Percentiles rank a stretch among this genome's conserved stretches.
Conservation (phyloP, 2,113 vertebrate genomes). For the Hydropotes inermis region DNA sequence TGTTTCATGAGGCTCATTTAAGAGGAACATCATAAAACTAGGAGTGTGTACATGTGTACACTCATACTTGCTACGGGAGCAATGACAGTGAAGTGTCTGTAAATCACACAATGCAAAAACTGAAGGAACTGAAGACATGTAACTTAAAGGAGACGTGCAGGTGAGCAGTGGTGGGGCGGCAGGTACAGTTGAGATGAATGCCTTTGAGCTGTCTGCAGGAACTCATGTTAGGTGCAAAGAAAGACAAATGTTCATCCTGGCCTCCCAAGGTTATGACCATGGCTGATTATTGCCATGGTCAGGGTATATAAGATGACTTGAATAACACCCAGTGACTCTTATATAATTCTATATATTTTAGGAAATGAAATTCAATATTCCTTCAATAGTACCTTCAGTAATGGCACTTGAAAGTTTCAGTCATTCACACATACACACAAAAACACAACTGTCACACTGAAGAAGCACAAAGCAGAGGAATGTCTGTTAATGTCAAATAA, state of each 20-base stretch:
- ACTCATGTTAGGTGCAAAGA: not conserved
- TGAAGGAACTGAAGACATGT: not conserved
- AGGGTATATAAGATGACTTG: not conserved
- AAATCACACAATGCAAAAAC: not conserved
- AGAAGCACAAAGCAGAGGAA: not conserved
- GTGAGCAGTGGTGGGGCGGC: not conserved
- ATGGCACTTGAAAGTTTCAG: not conserved
- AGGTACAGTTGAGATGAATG: not conserved
- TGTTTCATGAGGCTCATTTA: not conserved
- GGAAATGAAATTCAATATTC: constrained; percentile 7
- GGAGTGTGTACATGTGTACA: too few relatives aligned
- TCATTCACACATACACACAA: not conserved
- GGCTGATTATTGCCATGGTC: not conserved
- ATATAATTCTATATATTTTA: not conserved
- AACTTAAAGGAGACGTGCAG: not conserved
- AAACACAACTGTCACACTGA: not conserved
- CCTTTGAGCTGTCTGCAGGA: not conserved
- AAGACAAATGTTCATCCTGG: not conserved
- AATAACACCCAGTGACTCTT: not conserved
- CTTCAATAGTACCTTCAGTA: not conserved
- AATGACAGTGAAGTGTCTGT: not conserved
- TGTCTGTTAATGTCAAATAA: not conserved
- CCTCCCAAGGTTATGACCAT: not conserved
- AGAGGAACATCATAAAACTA: not conserved
- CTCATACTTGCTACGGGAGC: not conserved